Evolutionary conservation across 2,797 vertebrate genomes (phyloP).

Genomic region (Rachycentron canadum): DNA sequence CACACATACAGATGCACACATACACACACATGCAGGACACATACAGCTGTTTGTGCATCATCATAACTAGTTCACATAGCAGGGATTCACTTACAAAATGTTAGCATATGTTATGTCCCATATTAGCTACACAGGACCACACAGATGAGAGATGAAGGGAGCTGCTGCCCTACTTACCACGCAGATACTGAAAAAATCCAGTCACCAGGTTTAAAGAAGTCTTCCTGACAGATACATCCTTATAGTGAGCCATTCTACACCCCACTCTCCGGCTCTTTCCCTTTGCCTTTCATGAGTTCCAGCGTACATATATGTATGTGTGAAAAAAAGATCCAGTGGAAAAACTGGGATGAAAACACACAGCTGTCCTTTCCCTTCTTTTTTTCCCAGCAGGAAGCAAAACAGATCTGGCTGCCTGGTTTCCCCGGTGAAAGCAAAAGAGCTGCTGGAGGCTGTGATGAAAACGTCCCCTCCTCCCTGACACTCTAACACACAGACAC

Average conservation of each 20-base stretch:
- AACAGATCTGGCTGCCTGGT: conserved; percentile 78
- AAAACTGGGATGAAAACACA: conserved; percentile 51
- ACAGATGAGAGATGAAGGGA: conserved; percentile 43
- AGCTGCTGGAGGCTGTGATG: conserved; percentile 78
- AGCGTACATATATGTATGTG: conserved; percentile 52
- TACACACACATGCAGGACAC: conserved; percentile 32
- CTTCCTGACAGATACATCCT: conserved; percentile 85
- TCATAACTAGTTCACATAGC: conserved; percentile 63
- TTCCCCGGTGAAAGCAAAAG: conserved; percentile 75
- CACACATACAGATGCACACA: conserved; percentile 43
- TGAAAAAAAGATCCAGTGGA: conserved; percentile 75
- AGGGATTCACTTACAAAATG: conserved; percentile 66
- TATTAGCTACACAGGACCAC: conserved; percentile 44
- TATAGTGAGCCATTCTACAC: conserved; percentile 87
- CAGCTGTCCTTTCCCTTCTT: conserved; percentile 65
- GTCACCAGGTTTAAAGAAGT: conserved; percentile 88
- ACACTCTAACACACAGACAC: conserved; percentile 61
- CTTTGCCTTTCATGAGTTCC: conserved; percentile 78
- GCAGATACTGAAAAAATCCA: conserved; percentile 88
- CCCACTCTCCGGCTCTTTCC: conserved; percentile 63
- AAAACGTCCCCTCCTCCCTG: conserved; percentile 75
- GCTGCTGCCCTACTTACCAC: conserved; percentile 87
- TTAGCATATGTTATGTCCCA: conserved; percentile 58
- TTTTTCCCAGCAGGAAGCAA: conserved; percentile 79
- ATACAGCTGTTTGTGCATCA: conserved; percentile 60